A percentile compares a stretch with the other conserved stretches of the same genome.
Evolutionary conservation across 2,113 vertebrate species (phyloP).

Genomic region (Pteruthius melanotis): DNA sequence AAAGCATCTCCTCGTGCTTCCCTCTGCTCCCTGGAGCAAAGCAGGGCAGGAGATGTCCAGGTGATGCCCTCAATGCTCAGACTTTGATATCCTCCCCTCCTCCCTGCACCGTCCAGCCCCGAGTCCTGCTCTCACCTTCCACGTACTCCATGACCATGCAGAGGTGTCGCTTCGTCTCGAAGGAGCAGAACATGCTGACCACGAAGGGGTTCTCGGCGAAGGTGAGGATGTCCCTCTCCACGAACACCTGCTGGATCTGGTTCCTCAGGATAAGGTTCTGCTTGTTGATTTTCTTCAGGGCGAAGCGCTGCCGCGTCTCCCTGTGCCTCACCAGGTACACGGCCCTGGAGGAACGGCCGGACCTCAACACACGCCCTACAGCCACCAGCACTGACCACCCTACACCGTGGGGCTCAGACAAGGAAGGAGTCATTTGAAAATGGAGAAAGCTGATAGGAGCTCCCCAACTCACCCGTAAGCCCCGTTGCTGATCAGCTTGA

Average conservation of each 20-base stretch:
- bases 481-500: slow-evolving; percentile 96
- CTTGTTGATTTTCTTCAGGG: slow-evolving; percentile 98
- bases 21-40: neutral
- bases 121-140: slow-evolving; percentile 78
- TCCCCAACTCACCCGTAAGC: slow-evolving; percentile 87
- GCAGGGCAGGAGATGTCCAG: neutral
- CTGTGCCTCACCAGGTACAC: slow-evolving; percentile 94
- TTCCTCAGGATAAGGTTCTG: slow-evolving; percentile 96
- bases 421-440: rapidly evolving
- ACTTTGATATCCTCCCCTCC: neutral
- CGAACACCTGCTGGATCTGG: slow-evolving; percentile 98
- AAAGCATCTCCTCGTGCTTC: neutral
- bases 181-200: slow-evolving; percentile 99
- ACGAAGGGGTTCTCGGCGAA: slow-evolving; percentile 98
- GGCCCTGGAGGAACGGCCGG: slow-evolving; percentile 66
- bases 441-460: neutral
- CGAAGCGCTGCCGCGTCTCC: slow-evolving; percentile 92
- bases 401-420: rapidly evolving
- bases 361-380: neutral
- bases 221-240: slow-evolving; percentile 96
- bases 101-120: neutral
- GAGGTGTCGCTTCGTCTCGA: slow-evolving; percentile 91
- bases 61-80: neutral
- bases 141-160: slow-evolving; percentile 99
- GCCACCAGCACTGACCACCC: neutral